These are phyloP conservation scores for Escarpia spicata DNA, from an alignment of 2,888 invertebrate genomes.

Conservation along the genomic window DNA sequence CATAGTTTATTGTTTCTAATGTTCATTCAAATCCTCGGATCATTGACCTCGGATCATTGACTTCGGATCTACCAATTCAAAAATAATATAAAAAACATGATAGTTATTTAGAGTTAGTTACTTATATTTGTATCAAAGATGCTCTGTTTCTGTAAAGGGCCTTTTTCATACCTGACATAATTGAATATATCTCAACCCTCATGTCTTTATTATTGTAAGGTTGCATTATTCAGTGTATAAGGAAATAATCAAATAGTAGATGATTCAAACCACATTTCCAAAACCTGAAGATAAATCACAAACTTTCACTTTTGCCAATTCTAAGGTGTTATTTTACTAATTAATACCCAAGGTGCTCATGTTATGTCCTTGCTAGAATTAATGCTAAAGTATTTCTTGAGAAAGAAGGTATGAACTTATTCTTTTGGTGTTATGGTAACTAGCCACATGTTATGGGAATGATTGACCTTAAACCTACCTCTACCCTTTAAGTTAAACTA, in stretches of 20 bases:
- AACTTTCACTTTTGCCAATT: neutral
- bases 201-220: neutral
- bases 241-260: neutral
- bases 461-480: neutral
- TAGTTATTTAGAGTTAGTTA: too few relatives aligned
- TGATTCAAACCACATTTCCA: neutral
- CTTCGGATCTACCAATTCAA: too few relatives aligned
- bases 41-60: too few relatives aligned
- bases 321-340: neutral
- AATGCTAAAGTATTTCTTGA: neutral
- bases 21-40: too few relatives aligned
- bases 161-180: neutral
- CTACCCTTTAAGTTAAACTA: neutral
- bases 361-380: neutral
- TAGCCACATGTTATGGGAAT: neutral
- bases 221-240: neutral
- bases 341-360: neutral
- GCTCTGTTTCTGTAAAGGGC: too few relatives aligned
- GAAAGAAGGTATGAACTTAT: neutral
- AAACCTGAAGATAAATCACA: neutral
- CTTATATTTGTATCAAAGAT: too few relatives aligned
- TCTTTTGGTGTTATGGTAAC: neutral
- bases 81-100: too few relatives aligned
- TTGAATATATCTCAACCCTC: neutral
- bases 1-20: too few relatives aligned